Conservation (phyloP, 2,888 invertebrate species). For the Chrysina gloriosa region DNA sequence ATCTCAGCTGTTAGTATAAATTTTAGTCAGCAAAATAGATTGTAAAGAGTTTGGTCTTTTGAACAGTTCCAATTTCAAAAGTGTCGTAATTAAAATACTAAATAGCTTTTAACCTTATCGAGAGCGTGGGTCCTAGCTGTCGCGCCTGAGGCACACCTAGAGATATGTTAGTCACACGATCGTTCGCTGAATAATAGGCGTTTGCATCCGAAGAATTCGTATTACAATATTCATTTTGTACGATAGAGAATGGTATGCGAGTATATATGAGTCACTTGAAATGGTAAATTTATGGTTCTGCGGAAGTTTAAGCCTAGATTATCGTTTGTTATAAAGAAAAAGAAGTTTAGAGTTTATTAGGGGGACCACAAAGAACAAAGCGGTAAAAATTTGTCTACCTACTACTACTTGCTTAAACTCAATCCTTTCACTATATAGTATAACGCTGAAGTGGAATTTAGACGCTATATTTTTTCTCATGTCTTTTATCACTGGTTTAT, state of each 20-base stretch:
- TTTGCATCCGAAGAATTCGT: conserved; percentile 2
- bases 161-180: neutral
- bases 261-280: neutral
- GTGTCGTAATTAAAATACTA: neutral
- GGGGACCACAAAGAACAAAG: no score
- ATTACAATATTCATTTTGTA: neutral
- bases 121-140: neutral
- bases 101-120: neutral
- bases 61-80: neutral
- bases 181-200: neutral
- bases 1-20: no score
- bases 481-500: no score
- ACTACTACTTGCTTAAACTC: no score
- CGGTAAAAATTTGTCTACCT: no score
- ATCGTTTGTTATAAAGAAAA: no score
- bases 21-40: no score
- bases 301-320: neutral
- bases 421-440: no score
- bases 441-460: no score
- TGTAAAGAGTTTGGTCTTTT: no score
- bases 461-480: no score
- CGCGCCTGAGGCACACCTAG: conserved; percentile 11
- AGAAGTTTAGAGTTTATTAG: no score
- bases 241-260: neutral
- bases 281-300: neutral